Evolutionary conservation across 2,888 invertebrate species (phyloP), one percentile per base, ranked within the genome.

Genomic region (Teleogryllus oceanicus): DNA sequence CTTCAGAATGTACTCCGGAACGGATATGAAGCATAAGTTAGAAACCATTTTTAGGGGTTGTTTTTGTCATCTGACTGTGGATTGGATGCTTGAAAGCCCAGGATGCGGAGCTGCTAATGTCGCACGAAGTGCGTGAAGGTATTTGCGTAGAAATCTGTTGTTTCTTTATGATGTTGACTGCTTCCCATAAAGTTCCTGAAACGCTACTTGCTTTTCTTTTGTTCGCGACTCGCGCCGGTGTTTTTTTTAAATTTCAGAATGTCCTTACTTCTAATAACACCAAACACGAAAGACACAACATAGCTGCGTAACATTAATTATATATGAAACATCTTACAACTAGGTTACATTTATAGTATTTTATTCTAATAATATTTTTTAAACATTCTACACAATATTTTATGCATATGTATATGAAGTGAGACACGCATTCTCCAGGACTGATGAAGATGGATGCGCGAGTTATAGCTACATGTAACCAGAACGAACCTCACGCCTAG

Each of bases 241-340:
- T 37, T 37, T 37, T 24, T 21, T 62, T 13, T 62, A 62, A n/a
- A 62, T 62, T 62, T 62, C 13, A 1, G 16, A 62, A 62, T 62
- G 62, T 62, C n/a, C 62, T 62, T 62, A 62, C n/a, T 62, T 62
- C 62, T 62, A 62, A 8, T 18, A 62, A 62, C 62, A 62, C n/a
- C 62, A 18, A 62, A 62, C 62, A 62, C 62, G 62, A 62, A 62
- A 62, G 62, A 62, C 62, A 62, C n/a, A 62, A 62, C n/a, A 62
- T 62, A 62, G 62, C n/a, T 62, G 62, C n/a, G 62, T 62, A 62
- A 62, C 62, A 62, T 62, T 62, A 62, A 62, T 62, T 62, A 62
- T n/a, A 62, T 62, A 18, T 62, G 13, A 62, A 62, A 62, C 62
- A 62, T 13, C 62, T 62, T 62, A 62, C 62, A 18, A n/a, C 62